Conservation (phyloP, 2,797 vertebrate genomes). For the Chiroxiphia lanceolata region DNA sequence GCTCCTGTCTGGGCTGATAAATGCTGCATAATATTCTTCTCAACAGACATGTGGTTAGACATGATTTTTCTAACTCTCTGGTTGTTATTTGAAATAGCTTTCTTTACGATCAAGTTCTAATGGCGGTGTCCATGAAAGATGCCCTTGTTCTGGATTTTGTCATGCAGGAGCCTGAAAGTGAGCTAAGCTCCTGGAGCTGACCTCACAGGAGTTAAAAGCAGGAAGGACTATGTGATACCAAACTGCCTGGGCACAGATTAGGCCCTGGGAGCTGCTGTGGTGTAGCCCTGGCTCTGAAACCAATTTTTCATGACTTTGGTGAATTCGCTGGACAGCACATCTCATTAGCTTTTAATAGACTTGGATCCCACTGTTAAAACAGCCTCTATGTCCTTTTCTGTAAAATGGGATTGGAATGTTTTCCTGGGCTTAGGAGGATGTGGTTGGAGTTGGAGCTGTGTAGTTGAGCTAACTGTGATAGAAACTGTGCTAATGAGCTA, state of each 20-base stretch:
- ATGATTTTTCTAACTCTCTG: not conserved
- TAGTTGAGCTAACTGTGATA: not conserved
- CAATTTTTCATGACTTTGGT: not conserved
- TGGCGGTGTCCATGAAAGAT: not conserved
- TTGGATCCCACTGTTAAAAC: not conserved
- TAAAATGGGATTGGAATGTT: not conserved
- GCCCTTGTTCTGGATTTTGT: not conserved
- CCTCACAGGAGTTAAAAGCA: not conserved
- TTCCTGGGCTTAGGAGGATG: not conserved
- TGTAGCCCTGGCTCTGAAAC: not conserved
- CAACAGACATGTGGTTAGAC: not conserved
- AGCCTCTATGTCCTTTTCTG: not conserved
- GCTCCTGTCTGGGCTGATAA: not conserved
- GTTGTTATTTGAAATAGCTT: conserved; percentile 30
- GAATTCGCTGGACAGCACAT: not conserved
- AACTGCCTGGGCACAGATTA: not conserved
- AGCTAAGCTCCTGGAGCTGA: not conserved
- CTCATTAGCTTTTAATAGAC: conserved; percentile 1
- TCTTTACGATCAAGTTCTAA: not conserved
- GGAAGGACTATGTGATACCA: not conserved
- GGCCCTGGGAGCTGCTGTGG: not conserved
- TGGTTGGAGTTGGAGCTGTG: not conserved
- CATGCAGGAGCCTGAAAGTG: not conserved
- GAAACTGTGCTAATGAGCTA: not conserved
- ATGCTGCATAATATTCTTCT: not conserved